phyloP scores from a whole-genome alignment of 2,888 invertebrate species.

The Drosophila macrospina region DNA sequence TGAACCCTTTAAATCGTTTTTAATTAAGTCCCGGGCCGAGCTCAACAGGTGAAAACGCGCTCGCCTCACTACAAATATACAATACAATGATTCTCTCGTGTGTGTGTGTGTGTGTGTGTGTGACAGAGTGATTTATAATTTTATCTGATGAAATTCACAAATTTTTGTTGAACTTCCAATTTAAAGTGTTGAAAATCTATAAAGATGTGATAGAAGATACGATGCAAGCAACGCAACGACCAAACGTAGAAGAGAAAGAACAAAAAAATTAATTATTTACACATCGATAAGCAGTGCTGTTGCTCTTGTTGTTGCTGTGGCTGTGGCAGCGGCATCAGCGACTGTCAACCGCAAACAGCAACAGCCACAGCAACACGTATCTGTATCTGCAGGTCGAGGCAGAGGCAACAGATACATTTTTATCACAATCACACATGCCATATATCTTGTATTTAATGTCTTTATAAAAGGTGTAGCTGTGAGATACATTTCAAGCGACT shows the following conservation, averaged over 20 bases:
- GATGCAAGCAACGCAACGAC: conserved; percentile 19
- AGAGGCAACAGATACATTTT: conserved; percentile 72
- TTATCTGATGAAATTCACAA: conserved; percentile 36
- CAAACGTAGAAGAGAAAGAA: conserved; percentile 9
- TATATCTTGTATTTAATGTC: conserved; percentile 79
- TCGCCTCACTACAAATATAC: conserved; percentile 13
- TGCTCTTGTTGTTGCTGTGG: neutral
- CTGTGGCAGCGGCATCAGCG: conserved; percentile 7
- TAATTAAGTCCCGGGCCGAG: conserved; percentile 78
- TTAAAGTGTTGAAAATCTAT: conserved; percentile 60
- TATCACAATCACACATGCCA: conserved; percentile 77
- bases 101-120: conserved; percentile 6
- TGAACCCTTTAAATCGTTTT: conserved; percentile 84
- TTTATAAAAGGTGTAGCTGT: conserved; percentile 76
- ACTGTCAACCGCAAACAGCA: conserved; percentile 70
- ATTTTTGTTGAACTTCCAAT: conserved; percentile 31
- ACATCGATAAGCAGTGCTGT: conserved; percentile 73
- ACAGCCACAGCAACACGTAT: conserved; percentile 50
- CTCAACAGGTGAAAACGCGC: conserved; percentile 53
- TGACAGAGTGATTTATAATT: conserved; percentile 31
- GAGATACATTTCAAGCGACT: conserved; percentile 62
- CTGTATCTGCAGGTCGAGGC: conserved; percentile 60
- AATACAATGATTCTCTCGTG: conserved; percentile 3
- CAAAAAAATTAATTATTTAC: conserved; percentile 72
- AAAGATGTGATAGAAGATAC: conserved; percentile 44